Conservation (phyloP, 2,113 vertebrate genomes). For the Mesembrinibis cayennensis region DNA sequence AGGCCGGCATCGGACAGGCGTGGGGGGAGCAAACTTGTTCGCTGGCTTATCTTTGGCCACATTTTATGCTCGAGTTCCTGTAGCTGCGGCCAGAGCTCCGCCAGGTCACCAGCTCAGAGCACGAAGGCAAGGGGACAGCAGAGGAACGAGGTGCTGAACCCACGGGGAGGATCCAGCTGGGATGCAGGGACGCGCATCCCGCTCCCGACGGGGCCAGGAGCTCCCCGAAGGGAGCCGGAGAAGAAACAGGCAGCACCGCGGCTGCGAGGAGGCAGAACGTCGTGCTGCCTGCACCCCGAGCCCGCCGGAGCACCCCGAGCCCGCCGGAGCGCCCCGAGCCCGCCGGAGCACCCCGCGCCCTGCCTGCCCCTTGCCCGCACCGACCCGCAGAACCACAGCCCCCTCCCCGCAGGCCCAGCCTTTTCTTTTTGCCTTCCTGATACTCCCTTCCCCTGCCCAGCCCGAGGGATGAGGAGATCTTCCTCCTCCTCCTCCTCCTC, state of each 20-base stretch:
- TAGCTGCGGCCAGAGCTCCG: neutral
- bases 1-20: neutral
- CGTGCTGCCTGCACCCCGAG: neutral
- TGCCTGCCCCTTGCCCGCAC: neutral
- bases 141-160: neutral
- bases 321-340: too few relatives aligned
- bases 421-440: neutral
- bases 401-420: neutral
- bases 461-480: neutral
- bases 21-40: neutral
- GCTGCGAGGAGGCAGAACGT: neutral
- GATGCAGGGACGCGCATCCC: accelerated
- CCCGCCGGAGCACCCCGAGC: neutral
- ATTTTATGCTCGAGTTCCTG: neutral
- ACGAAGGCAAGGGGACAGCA: too few relatives aligned
- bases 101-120: neutral
- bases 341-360: neutral
- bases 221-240: accelerated
- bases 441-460: neutral
- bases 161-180: neutral
- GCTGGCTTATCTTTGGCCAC: neutral
- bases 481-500: neutral
- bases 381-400: neutral
- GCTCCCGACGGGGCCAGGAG: too few relatives aligned
- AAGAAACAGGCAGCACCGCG: accelerated